Evolutionary conservation across 2,888 invertebrate species (phyloP).

Genomic region (Elaeidobius kamerunicus): DNA sequence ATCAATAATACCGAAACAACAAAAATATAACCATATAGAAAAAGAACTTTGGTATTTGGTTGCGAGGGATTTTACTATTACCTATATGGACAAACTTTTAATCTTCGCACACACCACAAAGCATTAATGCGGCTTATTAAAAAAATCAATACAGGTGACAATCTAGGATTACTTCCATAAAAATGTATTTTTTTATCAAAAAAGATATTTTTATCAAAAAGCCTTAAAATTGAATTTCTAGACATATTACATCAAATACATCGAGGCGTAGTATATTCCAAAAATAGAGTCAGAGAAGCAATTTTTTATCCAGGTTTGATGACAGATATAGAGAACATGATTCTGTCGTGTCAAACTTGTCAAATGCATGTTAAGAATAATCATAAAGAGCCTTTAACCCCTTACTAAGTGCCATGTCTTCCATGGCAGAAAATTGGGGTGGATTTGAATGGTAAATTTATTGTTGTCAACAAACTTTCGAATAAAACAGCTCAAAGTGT

Average conservation of each 20-base stretch:
- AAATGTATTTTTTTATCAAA: slow-evolving; percentile 7
- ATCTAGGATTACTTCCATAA: slow-evolving; percentile 23
- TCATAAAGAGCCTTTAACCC: slow-evolving; percentile 23
- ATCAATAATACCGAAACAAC: slow-evolving; percentile 29
- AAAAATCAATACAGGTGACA: slow-evolving; percentile 1
- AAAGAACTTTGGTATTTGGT: slow-evolving; percentile 38
- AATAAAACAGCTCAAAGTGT: slow-evolving; percentile 18
- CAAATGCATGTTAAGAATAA: slow-evolving; percentile 20
- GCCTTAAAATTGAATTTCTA: neutral
- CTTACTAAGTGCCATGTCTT: slow-evolving; percentile 19
- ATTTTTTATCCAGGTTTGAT: slow-evolving; percentile 34
- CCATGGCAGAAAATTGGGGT: slow-evolving; percentile 31
- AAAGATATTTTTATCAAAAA: neutral
- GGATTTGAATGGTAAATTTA: slow-evolving; percentile 33
- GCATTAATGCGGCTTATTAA: slow-evolving; percentile 20
- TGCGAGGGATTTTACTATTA: slow-evolving; percentile 34
- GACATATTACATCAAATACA: slow-evolving; percentile 12
- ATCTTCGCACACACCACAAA: slow-evolving; percentile 31
- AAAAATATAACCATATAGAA: slow-evolving; percentile 35
- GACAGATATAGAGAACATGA: slow-evolving; percentile 35
- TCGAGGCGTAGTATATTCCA: slow-evolving; percentile 24
- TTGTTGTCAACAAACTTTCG: slow-evolving; percentile 30
- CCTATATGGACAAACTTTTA: slow-evolving; percentile 25
- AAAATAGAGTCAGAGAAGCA: slow-evolving; percentile 31
- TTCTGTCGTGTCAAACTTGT: slow-evolving; percentile 27